These are phyloP conservation scores for Drosophila malerkotliana DNA, from an alignment of 1,140 invertebrate species.

Conservation along the genomic window DNA sequence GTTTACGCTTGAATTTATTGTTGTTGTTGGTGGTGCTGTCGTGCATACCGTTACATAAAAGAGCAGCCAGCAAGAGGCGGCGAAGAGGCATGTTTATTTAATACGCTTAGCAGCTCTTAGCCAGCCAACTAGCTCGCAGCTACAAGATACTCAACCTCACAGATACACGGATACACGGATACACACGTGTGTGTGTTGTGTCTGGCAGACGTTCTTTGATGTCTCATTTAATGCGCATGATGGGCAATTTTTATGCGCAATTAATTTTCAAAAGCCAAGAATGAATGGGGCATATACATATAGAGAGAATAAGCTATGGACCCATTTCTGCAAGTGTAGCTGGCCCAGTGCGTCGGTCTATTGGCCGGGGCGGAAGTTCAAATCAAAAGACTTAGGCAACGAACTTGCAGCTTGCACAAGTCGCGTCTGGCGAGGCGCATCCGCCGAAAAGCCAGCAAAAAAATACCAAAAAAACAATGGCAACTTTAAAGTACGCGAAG, in stretches of 20 bases:
- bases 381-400: conserved; percentile 79
- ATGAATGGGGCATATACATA: no score
- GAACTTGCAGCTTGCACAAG: conserved; percentile 61
- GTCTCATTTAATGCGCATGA: conserved; percentile 65
- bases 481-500: conserved; percentile 2
- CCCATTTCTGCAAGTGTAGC: neutral
- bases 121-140: conserved; percentile 54
- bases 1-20: conserved; percentile 77
- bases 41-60: conserved; percentile 77
- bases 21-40: conserved; percentile 64
- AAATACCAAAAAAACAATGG: conserved; percentile 27
- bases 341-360: neutral
- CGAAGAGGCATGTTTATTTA: conserved; percentile 70
- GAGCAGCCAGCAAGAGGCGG: conserved; percentile 27
- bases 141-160: neutral
- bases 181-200: neutral
- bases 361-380: conserved; percentile 57
- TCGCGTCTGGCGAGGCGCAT: conserved; percentile 50
- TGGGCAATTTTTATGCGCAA: conserved; percentile 64
- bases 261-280: conserved; percentile 38
- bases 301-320: neutral
- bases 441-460: conserved; percentile 24
- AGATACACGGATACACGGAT: neutral
- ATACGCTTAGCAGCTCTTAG: conserved; percentile 75
- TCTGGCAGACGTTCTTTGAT: conserved; percentile 50